Base-by-base conservation (phyloP, 2,797 vertebrate species). In the Girardinus metallicus region DNA sequence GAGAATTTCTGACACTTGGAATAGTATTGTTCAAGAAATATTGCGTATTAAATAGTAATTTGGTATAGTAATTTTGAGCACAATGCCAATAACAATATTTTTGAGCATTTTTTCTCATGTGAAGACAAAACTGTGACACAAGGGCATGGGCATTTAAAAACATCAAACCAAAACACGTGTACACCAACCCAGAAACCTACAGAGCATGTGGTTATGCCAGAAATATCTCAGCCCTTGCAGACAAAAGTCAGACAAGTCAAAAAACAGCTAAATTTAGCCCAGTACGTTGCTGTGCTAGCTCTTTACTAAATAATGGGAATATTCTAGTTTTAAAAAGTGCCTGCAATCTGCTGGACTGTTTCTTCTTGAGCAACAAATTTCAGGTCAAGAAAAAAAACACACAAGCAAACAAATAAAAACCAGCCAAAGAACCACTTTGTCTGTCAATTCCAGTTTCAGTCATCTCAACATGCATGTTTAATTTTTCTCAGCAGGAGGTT, bases 161-260 rank as follows among this genome's bases (percentile, higher is more conserved):
- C 82, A 6, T 73, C 47, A 55, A n/a, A 31, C 7, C 79, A 55
- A 66, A 36, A 80, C 78, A 44, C 10, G 76, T 15, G 78, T 62
- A 82, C 73, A 81, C 23, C 71, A 80, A 91, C 78, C 79, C 80
- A 88, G 62, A 89, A 83, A 87, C 82, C 73, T 64, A 84, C 39
- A 71, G 13, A 43, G 23, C 39, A 13, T n/a, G 11, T 13, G 10
- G 39, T 43, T n/a, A 29, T 5, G 13, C 23, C 43, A 46, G 43
- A 46, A 29, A 72, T 11, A 23, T 39, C 34, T 4, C 2, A 66
- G 21, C 18, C 18, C 1, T 64, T 66, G 4, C 64, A 66, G 34
- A 21, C 36, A 64, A 64, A 64, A 36, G 8, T 9, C n/a, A 64
- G 5, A 36, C 1, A 21, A 36, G 18, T 21, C 0, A 60, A 60